These are phyloP conservation scores for Drosophila hamatofila DNA, from an alignment of 2,888 invertebrate species.

Conservation along the genomic window DNA sequence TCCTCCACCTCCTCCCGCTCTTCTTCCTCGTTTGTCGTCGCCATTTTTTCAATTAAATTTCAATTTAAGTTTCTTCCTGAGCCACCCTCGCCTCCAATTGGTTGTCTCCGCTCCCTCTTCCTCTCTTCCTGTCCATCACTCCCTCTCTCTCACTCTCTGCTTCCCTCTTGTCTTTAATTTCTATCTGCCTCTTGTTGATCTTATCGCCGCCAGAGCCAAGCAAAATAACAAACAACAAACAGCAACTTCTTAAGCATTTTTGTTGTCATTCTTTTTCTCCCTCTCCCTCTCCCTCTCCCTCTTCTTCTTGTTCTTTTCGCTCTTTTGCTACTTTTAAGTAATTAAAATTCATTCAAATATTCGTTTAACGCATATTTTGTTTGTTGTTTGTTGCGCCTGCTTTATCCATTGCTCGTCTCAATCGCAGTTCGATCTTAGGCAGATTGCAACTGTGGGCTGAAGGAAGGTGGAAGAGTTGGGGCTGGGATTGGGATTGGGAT, in stretches of 20 bases:
- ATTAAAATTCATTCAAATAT: conserved; percentile 43
- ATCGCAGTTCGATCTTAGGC: not conserved
- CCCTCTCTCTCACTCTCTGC: not conserved
- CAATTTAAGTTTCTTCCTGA: conserved; percentile 54
- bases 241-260: conserved; percentile 12
- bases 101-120: too few relatives aligned
- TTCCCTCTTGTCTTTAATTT: not conserved
- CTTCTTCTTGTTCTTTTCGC: not conserved
- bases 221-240: conserved; percentile 5
- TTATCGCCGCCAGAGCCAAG: conserved; percentile 12
- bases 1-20: not conserved
- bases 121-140: not conserved
- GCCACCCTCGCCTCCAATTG: conserved; percentile 7
- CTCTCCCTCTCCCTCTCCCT: too few relatives aligned
- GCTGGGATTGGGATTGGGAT: not conserved
- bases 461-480: too few relatives aligned
- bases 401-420: not conserved
- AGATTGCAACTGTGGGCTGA: not conserved
- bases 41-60: conserved; percentile 68
- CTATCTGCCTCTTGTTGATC: conserved; percentile 8
- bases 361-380: conserved; percentile 27
- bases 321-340: conserved; percentile 9
- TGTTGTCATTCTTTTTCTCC: not conserved
- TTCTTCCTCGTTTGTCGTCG: conserved; percentile 40
- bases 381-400: too few relatives aligned